A percentile compares a stretch with the other conserved stretches of the same genome.
phyloP scores from a whole-genome alignment of 2,113 vertebrate genomes.

The Oophaga pumilio region DNA sequence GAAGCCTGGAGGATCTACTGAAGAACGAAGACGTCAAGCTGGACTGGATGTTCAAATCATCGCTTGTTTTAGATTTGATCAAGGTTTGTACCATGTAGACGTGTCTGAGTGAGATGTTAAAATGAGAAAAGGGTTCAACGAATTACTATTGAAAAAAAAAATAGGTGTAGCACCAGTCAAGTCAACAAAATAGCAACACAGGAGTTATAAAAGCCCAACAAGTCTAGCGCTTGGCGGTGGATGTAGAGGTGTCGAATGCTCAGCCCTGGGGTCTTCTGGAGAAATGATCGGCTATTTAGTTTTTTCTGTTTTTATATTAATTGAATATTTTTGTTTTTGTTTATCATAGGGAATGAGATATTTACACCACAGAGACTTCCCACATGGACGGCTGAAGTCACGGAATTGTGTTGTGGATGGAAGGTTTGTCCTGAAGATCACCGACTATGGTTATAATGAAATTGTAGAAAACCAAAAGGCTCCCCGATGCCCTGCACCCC shows the following conservation, averaged over 20 bases:
- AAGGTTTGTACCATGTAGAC: conserved; percentile 73
- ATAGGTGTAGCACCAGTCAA: not conserved
- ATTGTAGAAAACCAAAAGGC: conserved; percentile 82
- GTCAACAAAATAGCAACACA: not conserved
- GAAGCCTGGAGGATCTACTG: conserved; percentile 89
- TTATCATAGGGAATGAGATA: conserved; percentile 87
- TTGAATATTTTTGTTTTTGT: not conserved
- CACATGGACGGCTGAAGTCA: conserved; percentile 87
- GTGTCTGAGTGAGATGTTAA: not conserved
- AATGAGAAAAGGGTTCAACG: too few species aligned
- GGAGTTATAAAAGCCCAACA: too few species aligned
- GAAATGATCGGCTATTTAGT: not conserved
- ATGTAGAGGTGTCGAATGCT: not conserved
- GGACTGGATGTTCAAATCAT: conserved; percentile 96
- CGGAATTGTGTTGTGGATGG: conserved; percentile 91
- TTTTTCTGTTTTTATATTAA: not conserved
- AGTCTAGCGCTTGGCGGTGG: not conserved
- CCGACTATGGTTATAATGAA: conserved; percentile 85
- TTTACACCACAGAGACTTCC: conserved; percentile 83
- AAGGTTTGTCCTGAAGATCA: conserved; percentile 90
- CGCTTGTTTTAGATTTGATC: conserved; percentile 88
- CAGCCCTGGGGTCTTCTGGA: too few species aligned
- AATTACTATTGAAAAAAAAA: not conserved
- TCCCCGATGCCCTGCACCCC: conserved; percentile 66
- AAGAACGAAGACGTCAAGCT: conserved; percentile 87